Evolutionary conservation across 2,797 vertebrate species (phyloP), one percentile per base, ranked within the genome.

Genomic region (Crenichthys baileyi): DNA sequence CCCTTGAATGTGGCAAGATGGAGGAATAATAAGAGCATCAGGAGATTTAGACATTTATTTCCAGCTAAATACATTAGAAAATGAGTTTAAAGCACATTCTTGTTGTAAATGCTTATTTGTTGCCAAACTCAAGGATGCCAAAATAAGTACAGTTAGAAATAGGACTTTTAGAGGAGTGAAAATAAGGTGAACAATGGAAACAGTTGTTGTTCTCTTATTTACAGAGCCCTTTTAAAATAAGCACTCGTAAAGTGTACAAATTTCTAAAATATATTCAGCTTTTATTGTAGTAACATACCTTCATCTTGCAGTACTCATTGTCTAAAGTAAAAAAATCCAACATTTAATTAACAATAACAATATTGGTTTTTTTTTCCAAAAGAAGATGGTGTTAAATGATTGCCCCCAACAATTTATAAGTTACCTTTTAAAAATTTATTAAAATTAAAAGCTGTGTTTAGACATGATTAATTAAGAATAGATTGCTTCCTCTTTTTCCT

Each of bases 11-110:
- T 18, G 11, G 58, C 77, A 12, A 72, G 50, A 77, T 11, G 61
- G 13, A 50, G 75, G 80, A 81, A 53, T 83, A 63, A 77, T 70
- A 72, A 72, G 48, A 80, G 73, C 73, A 79, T n/a, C 60, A 36
- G 16, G 9, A 79, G 24, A 83, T 68, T 36, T 36, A 36, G 75
- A 82, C 80, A 73, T 79, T 53, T 0, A 0, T 41, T 20, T 53
- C 51, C 51, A 20, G 16, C 18, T 53, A 53, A n/a, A n/a, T n/a
- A n/a, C n/a, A 53, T 53, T 53, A 53, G 51, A 53, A 53, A 18
- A 53, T 53, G 18, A 20, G 51, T 18, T 53, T 53, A 53, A 20
- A 53, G 4, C 18, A 53, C 51, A 53, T 53, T 53, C 16, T 22
- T 53, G 18, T 20, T 53, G 51, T 20, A 53, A 53, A 20, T 51